Percentiles rank a stretch among this genome's conserved stretches.
phyloP scores from a whole-genome alignment of 2,888 invertebrate genomes.

The Neocrepidodera transversa region DNA sequence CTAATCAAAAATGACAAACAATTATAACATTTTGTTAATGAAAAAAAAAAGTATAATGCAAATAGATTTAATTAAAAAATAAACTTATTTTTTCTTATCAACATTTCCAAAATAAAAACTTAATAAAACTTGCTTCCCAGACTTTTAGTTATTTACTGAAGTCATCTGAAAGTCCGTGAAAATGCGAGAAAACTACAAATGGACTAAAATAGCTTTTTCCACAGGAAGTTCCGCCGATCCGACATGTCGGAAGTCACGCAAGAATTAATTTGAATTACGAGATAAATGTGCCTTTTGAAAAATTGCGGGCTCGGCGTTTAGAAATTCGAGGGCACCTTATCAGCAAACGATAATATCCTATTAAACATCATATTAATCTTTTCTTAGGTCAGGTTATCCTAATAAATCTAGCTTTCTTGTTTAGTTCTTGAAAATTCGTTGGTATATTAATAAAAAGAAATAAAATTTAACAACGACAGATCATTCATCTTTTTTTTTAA shows the following conservation, averaged over 20 bases:
- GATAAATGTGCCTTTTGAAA: constrained; percentile 26
- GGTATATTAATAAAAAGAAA: no score
- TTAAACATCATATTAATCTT: constrained; percentile 4
- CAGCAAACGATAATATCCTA: constrained; percentile 8
- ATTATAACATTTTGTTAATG: no score
- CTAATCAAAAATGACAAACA: no score
- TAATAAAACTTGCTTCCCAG: constrained; percentile 8
- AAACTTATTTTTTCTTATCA: not conserved
- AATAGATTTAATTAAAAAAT: no score
- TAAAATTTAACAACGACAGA: no score
- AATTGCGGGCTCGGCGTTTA: constrained; percentile 11
- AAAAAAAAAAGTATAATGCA: no score
- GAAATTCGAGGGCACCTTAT: constrained; percentile 17
- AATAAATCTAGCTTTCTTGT: not conserved
- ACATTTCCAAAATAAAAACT: constrained; percentile 2
- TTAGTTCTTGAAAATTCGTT: not conserved
- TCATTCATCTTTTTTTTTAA: no score
- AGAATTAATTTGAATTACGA: constrained; percentile 32
- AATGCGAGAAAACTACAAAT: constrained; percentile 34
- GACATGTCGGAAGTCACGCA: constrained; percentile 34
- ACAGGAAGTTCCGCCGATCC: constrained; percentile 28
- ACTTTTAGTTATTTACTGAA: constrained; percentile 27
- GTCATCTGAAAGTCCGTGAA: constrained; percentile 21
- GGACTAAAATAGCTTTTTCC: constrained; percentile 23
- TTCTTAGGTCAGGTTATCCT: not conserved